phyloP scores from a whole-genome alignment of 2,113 vertebrate genomes.

The Climacteris rufus region DNA sequence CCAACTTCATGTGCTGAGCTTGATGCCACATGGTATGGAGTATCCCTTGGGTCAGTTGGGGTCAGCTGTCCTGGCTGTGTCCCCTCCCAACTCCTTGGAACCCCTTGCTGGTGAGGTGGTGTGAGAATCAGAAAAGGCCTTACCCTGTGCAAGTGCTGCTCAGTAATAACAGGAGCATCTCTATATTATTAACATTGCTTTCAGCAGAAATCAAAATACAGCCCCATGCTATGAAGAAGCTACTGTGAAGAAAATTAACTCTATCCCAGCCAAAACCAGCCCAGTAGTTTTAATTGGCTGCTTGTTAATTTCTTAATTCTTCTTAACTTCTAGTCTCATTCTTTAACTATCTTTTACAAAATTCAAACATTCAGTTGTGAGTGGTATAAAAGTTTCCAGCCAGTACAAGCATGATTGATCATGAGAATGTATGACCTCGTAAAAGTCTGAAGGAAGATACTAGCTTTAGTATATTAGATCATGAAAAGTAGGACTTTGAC shows the following conservation, averaged over 20 bases:
- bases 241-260: background rate
- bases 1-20: background rate
- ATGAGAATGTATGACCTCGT: background rate
- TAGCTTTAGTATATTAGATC: background rate
- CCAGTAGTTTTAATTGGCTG: background rate
- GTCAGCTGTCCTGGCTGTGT: background rate
- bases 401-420: background rate
- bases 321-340: background rate
- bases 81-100: background rate
- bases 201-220: background rate
- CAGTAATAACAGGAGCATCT: background rate
- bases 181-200: background rate
- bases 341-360: background rate
- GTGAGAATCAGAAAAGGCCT: background rate
- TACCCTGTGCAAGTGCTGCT: background rate
- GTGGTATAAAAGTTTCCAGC: background rate
- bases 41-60: background rate
- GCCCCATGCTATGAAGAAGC: background rate
- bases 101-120: background rate
- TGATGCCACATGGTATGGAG: background rate
- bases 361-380: background rate
- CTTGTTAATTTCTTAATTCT: background rate
- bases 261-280: background rate
- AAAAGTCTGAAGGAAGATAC: background rate
- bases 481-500: background rate